phyloP scores from a whole-genome alignment of 92 coral and sea anemone species.

The Isaurus tuberculatus region DNA sequence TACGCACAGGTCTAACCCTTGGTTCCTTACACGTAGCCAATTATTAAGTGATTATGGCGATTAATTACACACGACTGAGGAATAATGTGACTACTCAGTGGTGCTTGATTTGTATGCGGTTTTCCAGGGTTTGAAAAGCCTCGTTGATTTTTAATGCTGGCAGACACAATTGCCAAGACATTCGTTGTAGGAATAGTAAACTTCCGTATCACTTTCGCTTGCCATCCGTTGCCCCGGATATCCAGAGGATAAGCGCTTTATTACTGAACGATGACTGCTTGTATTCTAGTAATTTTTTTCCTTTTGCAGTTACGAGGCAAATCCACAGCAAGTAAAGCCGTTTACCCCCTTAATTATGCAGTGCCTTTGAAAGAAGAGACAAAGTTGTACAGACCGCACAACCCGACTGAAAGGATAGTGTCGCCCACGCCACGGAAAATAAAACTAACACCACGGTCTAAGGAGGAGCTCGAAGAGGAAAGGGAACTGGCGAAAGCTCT shows the following conservation, averaged over 20 bases:
- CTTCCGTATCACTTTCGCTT: no score
- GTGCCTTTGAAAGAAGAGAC: background rate
- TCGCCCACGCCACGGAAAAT: slow-evolving; percentile 62
- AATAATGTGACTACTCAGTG: no score
- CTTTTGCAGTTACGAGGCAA: background rate
- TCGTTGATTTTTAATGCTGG: no score
- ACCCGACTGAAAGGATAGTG: slow-evolving; percentile 4
- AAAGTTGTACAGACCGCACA: background rate
- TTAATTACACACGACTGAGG: no score
- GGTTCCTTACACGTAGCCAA: no score
- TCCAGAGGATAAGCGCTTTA: background rate
- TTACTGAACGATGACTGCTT: background rate
- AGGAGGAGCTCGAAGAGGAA: slow-evolving; percentile 67
- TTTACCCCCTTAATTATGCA: background rate
- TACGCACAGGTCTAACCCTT: no score
- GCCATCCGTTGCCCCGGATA: no score
- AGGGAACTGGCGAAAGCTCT: slow-evolving; percentile 84
- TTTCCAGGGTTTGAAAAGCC: no score
- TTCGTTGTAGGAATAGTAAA: no score
- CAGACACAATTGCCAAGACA: no score
- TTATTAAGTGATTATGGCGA: no score
- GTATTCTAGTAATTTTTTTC: background rate
- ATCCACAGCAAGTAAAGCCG: background rate
- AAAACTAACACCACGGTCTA: slow-evolving; percentile 54
- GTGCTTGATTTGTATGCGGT: no score